Conservation (phyloP, 2,888 invertebrate genomes). For the Tipula unca region DNA sequence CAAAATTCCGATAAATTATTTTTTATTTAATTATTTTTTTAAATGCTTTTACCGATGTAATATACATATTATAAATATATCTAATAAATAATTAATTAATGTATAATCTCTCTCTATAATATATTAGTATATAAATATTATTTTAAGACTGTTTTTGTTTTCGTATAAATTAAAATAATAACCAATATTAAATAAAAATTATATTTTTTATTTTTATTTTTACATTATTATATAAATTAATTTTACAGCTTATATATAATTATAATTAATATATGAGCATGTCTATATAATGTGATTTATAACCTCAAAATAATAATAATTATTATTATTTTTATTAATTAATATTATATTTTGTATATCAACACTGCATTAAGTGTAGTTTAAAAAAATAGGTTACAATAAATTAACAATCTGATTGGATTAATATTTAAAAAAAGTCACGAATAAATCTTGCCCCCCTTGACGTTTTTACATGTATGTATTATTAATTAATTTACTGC, state of each 20-base stretch:
- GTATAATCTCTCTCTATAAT: background rate
- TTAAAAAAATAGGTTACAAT: background rate
- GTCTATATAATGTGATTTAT: constrained; percentile 3
- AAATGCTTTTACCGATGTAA: background rate
- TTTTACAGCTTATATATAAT: background rate
- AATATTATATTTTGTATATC: background rate
- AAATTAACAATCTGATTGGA: background rate
- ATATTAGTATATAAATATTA: background rate
- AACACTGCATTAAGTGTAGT: background rate
- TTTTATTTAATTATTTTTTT: constrained; percentile 8
- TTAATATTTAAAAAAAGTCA: background rate
- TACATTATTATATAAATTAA: background rate
- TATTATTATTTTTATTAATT: background rate
- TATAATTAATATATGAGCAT: background rate
- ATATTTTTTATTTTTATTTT: background rate
- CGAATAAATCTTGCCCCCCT: background rate
- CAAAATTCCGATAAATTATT: constrained; percentile 8
- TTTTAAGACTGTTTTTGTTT: background rate
- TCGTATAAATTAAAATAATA: background rate
- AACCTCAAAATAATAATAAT: background rate
- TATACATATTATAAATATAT: background rate
- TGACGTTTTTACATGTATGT: background rate
- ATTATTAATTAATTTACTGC: background rate
- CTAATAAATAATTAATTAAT: background rate
- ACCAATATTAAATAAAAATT: background rate